Base-by-base conservation (phyloP, 53 echinoderm and acorn worm species). In the Paelopatides confundens region DNA sequence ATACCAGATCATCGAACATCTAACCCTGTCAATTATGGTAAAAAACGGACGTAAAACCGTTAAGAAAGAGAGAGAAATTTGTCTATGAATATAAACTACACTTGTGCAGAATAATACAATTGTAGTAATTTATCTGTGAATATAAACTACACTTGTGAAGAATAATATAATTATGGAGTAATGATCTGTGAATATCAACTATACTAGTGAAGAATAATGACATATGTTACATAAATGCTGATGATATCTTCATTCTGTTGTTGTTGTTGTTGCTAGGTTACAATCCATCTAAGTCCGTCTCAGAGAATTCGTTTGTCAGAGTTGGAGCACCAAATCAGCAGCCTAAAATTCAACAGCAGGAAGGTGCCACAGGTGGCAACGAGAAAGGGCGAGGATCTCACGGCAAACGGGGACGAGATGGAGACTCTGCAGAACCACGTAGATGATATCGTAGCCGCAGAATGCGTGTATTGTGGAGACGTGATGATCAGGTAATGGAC, bases 401-500 rank as follows among this genome's bases (percentile, higher is more conserved):
- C 91, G 39, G 79, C 95, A 21, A 98, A 94, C 85, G 92, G 95
- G 46, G 99, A 98, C 58, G 92, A 95, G 90, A 51, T 87, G 77
- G 95, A 98, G 51, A 92, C 90, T 84, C 63, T 98, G 35, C 92
- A 88, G 31, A 94, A 83, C 24, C 94, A 98, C 54, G 76, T 98
- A 8, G 99, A 98, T 70, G 99, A 98, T 78, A 95, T 98, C 89
- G 95, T 93, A 15, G 99, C 99, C 1, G 95, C 92, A 5, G 99
- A 98, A 49, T 98, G 98, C 63, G 98, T 98, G 21, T 94, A 92
- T 86, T 98, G 98, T 63, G 98, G 98, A 14, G 98, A 98, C 39
- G 95, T 98, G 63, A 98, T 98, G 98, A 95, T 98, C 51, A 95
- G 92, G 98, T 97, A 86, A n/a, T n/a, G n/a, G n/a, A n/a, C n/a